These are phyloP conservation scores for Drosophila subsilvestris DNA, from an alignment of 2,888 invertebrate species.

Conservation along the genomic window DNA sequence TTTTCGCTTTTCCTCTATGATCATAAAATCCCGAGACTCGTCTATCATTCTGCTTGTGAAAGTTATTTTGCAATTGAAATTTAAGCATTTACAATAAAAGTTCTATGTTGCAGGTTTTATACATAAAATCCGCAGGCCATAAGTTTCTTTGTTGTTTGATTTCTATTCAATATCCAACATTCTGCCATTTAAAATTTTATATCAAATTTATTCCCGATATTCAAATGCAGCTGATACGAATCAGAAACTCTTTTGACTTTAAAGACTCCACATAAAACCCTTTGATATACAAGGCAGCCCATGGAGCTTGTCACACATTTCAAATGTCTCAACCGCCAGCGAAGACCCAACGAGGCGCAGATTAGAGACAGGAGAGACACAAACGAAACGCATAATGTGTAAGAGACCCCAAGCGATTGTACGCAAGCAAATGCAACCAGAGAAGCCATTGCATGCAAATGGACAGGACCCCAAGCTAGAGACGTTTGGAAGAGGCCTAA, in stretches of 20 bases:
- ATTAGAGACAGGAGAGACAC: background rate
- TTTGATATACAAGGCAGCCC: slow-evolving; percentile 31
- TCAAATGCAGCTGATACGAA: too few relatives aligned
- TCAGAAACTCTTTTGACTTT: background rate
- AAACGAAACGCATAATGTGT: background rate
- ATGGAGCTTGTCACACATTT: slow-evolving; percentile 38
- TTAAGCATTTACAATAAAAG: background rate
- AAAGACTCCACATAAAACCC: slow-evolving; percentile 22
- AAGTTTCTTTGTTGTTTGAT: background rate
- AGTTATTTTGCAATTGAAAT: background rate
- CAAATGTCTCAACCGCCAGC: slow-evolving; percentile 30
- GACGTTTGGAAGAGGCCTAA: slow-evolving; percentile 10
- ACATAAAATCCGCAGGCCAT: too few relatives aligned
- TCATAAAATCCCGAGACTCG: too few relatives aligned
- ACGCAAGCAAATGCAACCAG: slow-evolving; percentile 16
- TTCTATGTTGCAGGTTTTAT: background rate
- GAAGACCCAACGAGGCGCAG: background rate
- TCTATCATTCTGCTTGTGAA: too few relatives aligned
- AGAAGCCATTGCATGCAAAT: slow-evolving; percentile 36
- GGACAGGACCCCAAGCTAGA: slow-evolving; percentile 19
- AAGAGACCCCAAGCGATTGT: slow-evolving; percentile 19
- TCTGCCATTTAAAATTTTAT: background rate
- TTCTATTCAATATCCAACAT: too few relatives aligned
- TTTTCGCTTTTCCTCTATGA: too few relatives aligned
- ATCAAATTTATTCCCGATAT: too few relatives aligned